Evolutionary conservation across 2,113 vertebrate species (phyloP).

Genomic region (Eonycteris spelaea): DNA sequence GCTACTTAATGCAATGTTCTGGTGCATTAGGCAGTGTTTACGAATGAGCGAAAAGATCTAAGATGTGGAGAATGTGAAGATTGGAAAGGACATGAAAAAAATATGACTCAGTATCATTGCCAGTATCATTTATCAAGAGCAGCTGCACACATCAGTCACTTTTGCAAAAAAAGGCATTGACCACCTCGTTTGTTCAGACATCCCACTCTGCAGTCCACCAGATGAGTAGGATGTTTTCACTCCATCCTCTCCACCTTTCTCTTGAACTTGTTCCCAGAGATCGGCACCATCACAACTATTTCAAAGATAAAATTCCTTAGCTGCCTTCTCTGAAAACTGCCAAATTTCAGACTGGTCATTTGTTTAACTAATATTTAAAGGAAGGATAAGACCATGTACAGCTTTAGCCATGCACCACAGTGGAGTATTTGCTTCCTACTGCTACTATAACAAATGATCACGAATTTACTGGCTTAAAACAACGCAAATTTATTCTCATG

Average conservation of each 20-base stretch:
- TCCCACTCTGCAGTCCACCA: neutral
- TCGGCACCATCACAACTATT: neutral
- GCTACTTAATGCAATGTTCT: slow-evolving; percentile 56
- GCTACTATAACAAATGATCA: neutral
- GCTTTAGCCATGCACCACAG: neutral
- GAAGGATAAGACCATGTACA: neutral
- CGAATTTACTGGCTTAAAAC: neutral
- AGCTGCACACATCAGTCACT: slow-evolving; percentile 37
- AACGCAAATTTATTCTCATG: neutral
- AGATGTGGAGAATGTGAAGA: neutral
- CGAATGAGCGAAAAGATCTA: slow-evolving; percentile 60
- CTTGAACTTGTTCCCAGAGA: neutral
- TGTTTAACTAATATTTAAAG: neutral
- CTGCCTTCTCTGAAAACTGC: neutral
- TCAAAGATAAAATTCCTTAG: neutral
- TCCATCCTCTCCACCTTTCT: neutral
- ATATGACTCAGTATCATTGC: neutral
- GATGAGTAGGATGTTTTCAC: neutral
- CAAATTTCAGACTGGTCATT: neutral
- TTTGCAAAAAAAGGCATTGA: neutral
- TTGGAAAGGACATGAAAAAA: slow-evolving; percentile 26
- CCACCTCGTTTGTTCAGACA: neutral
- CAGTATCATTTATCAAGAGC: neutral
- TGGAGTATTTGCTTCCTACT: neutral
- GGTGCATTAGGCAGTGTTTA: slow-evolving; percentile 43